Percentiles rank a stretch among this genome's conserved stretches.
phyloP scores from a whole-genome alignment of 1,140 invertebrate genomes.

The Geopemphigus sp. region DNA sequence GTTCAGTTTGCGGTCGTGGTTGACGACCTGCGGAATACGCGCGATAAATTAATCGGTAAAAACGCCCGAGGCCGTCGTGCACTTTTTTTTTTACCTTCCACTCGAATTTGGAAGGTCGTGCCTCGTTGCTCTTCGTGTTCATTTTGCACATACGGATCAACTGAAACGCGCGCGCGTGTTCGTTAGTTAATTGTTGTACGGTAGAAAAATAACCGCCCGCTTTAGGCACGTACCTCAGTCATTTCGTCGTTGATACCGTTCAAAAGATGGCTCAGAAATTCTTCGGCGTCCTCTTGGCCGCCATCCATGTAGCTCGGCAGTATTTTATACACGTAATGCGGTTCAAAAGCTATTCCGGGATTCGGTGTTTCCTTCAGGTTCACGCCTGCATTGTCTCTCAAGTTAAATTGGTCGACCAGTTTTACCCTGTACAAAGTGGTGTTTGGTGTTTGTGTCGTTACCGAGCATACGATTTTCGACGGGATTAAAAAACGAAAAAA shows the following conservation, averaged over 20 bases:
- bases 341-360: slow-evolving; percentile 73
- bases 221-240: slow-evolving; percentile 66
- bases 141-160: slow-evolving; percentile 43
- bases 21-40: slow-evolving; percentile 40
- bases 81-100: slow-evolving; percentile 63
- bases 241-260: slow-evolving; percentile 96
- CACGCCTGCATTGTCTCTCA: too few species aligned
- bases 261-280: slow-evolving; percentile 86
- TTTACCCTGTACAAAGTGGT: too few species aligned
- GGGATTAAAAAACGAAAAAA: too few species aligned
- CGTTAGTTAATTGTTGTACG: not conserved
- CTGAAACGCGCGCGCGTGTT: not conserved
- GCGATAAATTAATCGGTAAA: not conserved
- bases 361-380: slow-evolving; percentile 52
- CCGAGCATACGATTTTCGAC: too few species aligned
- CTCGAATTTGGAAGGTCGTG: slow-evolving; percentile 60
- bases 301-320: slow-evolving; percentile 73
- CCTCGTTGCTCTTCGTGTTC: slow-evolving; percentile 57
- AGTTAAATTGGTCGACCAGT: too few species aligned
- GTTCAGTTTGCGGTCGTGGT: slow-evolving; percentile 77
- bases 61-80: too few species aligned
- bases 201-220: not conserved
- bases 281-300: slow-evolving; percentile 91
- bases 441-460: too few species aligned
- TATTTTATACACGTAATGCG: slow-evolving; percentile 77